Conservation (phyloP, 2,888 invertebrate genomes). For the Julus scandinavius region DNA sequence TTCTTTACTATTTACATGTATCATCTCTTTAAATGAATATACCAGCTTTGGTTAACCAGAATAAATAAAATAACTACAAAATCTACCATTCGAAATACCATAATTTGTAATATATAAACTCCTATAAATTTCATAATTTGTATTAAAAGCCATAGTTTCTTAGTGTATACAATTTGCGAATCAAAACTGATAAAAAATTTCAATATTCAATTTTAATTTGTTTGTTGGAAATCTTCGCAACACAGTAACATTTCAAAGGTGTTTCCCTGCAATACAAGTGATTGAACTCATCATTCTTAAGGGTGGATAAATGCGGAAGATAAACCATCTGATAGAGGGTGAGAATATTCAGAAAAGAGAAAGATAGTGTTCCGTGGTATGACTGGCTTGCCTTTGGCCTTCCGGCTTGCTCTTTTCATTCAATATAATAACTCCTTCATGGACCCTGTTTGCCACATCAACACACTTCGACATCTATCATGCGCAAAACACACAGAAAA, state of each 20-base stretch:
- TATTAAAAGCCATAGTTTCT: too few species aligned
- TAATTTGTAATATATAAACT: too few species aligned
- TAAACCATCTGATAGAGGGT: background rate
- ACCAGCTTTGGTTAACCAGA: too few species aligned
- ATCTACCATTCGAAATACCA: too few species aligned
- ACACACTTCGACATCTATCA: constrained; percentile 2
- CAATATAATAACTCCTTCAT: constrained; percentile 23
- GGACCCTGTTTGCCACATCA: constrained; percentile 26
- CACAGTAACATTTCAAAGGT: background rate
- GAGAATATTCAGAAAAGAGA: background rate
- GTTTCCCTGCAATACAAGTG: constrained; percentile 23
- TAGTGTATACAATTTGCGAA: too few species aligned
- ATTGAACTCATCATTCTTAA: constrained; percentile 27
- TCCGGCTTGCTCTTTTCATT: constrained; percentile 41
- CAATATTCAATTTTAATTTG: background rate
- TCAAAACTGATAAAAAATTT: background rate
- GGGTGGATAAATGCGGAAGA: constrained; percentile 29
- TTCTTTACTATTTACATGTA: too few species aligned
- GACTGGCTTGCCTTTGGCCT: constrained; percentile 45
- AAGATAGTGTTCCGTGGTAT: background rate
- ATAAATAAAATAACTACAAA: too few species aligned
- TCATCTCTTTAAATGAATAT: too few species aligned
- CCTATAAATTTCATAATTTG: too few species aligned
- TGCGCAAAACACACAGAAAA: background rate
- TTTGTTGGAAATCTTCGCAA: background rate